These are phyloP conservation scores for Porites lobata DNA, from an alignment of 92 coral and sea anemone genomes.

Conservation along the genomic window DNA sequence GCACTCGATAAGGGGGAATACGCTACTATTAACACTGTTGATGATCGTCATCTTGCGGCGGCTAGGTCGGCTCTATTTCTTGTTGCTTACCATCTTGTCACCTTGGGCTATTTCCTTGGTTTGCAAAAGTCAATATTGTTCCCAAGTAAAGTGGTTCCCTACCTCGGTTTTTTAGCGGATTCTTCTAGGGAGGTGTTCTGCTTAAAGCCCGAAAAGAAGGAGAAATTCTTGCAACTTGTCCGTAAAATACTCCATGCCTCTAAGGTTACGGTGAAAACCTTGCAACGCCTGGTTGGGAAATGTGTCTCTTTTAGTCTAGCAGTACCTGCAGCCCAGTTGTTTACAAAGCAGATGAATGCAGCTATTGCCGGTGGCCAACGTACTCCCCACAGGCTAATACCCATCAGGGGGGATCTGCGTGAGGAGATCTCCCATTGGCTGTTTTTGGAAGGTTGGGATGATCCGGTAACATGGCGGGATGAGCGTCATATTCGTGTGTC, in stretches of 20 bases:
- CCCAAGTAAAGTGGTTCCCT: conserved; percentile 14
- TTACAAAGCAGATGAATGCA: conserved; percentile 49
- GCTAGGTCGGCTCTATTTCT: too few species aligned
- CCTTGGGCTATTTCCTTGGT: conserved; percentile 51
- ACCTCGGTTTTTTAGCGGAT: conserved; percentile 22
- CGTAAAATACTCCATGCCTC: background rate
- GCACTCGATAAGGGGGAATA: too few species aligned
- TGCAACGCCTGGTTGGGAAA: conserved; percentile 51
- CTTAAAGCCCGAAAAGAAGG: conserved; percentile 45
- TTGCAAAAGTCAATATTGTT: conserved; percentile 43
- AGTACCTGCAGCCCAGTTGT: conserved; percentile 39
- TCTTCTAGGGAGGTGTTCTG: conserved; percentile 45
- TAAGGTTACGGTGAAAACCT: conserved; percentile 34
- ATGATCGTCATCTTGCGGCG: too few species aligned
- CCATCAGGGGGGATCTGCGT: conserved; percentile 21
- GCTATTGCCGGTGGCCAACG: conserved; percentile 33
- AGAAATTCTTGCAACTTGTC: conserved; percentile 33
- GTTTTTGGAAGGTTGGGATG: conserved; percentile 30
- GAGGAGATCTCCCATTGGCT: conserved; percentile 60
- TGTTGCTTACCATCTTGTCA: conserved; percentile 27
- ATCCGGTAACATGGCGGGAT: conserved; percentile 51
- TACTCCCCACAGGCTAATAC: conserved; percentile 20
- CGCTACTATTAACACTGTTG: too few species aligned
- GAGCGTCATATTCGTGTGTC: conserved; percentile 40
- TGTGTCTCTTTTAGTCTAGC: conserved; percentile 47